Evolutionary conservation across 2,797 vertebrate genomes (phyloP), one percentile per base, ranked within the genome.

Genomic region (Poecilia wingei): DNA sequence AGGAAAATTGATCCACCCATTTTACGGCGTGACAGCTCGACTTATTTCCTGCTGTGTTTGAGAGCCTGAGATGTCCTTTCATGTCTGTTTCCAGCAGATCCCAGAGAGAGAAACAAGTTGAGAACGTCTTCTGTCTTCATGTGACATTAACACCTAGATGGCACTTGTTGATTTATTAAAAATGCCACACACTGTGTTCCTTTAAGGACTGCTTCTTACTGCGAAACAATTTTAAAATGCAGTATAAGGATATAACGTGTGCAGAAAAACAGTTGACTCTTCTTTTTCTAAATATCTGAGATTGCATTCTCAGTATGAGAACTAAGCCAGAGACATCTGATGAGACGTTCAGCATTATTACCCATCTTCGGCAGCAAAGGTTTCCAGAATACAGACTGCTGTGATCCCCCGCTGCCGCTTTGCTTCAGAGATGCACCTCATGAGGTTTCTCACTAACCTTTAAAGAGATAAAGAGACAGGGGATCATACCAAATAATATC

Each of bases 371-470:
- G 79, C 75, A 71, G 85, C 82, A 88, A 98, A 93, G 76, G 95
- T 94, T 79, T 94, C 88, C 53, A 97, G 90, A 80, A 97, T 87
- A 31, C 81, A 79, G 85, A 96, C 93, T 1, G 96, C 96, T 53
- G 46, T 80, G 77, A 79, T 83, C 81, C 86, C 84, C 78, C 92
- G 93, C 84, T 88, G 94, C 84, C 79, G 86, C 73, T 92, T 90
- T 64, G 87, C 84, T 84, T 80, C 85, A 71, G 80, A 90, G 74
- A 97, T 66, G 81, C 94, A 96, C 0, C 1, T 88, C 88, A 97
- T 87, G 90, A 98, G 88, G 77, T 91, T 92, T 91, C 92, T 95
- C 80, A 95, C 87, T 90, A 97, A 96, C 82, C 98, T 99, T 95
- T 77, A 87, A 89, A 25, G 75, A 89, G 68, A 87, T 79, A 51